Percentiles rank a stretch among this genome's conserved stretches.
Evolutionary conservation across 2,888 invertebrate species (phyloP).

Genomic region (Pecten maximus): DNA sequence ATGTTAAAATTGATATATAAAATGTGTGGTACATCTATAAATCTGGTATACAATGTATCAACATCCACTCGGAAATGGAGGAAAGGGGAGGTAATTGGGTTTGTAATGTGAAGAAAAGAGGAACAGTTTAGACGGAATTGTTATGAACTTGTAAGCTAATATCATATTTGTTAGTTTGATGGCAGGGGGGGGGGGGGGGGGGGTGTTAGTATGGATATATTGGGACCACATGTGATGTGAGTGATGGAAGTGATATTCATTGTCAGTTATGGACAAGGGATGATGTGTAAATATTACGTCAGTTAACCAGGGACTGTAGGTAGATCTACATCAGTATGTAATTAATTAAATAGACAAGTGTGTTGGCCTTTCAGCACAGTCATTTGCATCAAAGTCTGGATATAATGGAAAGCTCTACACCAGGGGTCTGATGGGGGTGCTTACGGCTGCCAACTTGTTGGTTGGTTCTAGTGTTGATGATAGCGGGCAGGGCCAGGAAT

Average conservation of each 20-base stretch:
- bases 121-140: background rate
- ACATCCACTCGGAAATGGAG: background rate
- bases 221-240: conserved; percentile 8
- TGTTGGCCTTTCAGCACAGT: conserved; percentile 27
- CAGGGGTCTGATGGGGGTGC: conserved; percentile 1
- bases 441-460: background rate
- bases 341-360: conserved; percentile 32
- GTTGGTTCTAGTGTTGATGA: background rate
- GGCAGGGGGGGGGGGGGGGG: background rate
- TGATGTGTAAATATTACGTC: conserved; percentile 8
- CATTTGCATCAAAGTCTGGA: conserved; percentile 17
- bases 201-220: background rate
- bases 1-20: background rate
- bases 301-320: background rate
- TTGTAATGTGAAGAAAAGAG: background rate
- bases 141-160: background rate
- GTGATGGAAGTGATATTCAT: background rate
- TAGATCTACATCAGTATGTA: conserved; percentile 31
- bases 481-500: background rate
- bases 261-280: conserved; percentile 20
- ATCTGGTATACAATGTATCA: background rate
- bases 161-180: conserved; percentile 1
- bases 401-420: background rate
- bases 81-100: background rate
- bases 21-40: background rate